Percentiles rank a stretch among this genome's conserved stretches.
These are phyloP conservation scores for Solen grandis DNA, from an alignment of 1,140 invertebrate genomes.

Conservation along the genomic window DNA sequence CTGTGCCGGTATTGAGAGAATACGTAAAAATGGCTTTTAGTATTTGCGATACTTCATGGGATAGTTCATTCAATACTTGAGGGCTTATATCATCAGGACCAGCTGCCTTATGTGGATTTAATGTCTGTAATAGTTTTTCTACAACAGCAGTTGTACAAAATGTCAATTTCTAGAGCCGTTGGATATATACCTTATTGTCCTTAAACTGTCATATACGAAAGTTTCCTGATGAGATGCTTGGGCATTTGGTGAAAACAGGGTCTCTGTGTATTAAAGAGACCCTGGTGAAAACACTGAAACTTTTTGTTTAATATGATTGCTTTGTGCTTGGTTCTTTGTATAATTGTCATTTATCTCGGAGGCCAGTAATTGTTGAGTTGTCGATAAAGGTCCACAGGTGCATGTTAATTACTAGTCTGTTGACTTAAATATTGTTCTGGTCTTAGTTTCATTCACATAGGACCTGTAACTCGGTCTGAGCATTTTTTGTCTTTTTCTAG, in stretches of 20 bases:
- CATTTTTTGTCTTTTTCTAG: constrained; percentile 7
- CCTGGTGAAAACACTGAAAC: no score
- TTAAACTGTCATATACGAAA: not conserved
- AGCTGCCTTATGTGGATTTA: not conserved
- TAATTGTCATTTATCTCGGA: not conserved
- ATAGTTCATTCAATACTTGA: not conserved
- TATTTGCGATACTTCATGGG: not conserved
- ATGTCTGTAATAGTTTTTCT: not conserved
- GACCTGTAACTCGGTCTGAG: not conserved
- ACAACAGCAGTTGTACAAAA: not conserved
- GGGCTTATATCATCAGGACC: not conserved
- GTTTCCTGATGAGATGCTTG: not conserved
- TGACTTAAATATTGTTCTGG: not conserved
- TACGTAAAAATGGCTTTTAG: constrained; percentile 6
- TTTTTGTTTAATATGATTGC: not conserved
- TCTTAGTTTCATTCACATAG: not conserved
- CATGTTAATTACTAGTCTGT: not conserved
- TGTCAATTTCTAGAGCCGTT: not conserved
- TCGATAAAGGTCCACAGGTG: not conserved
- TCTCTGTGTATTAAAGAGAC: no score
- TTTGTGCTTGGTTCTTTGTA: not conserved
- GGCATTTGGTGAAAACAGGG: not conserved
- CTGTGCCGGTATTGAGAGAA: not conserved
- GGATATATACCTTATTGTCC: not conserved
- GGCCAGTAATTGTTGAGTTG: constrained; percentile 4